Conservation (phyloP, 2,797 vertebrate species). For the Neolamprologus multifasciatus region DNA sequence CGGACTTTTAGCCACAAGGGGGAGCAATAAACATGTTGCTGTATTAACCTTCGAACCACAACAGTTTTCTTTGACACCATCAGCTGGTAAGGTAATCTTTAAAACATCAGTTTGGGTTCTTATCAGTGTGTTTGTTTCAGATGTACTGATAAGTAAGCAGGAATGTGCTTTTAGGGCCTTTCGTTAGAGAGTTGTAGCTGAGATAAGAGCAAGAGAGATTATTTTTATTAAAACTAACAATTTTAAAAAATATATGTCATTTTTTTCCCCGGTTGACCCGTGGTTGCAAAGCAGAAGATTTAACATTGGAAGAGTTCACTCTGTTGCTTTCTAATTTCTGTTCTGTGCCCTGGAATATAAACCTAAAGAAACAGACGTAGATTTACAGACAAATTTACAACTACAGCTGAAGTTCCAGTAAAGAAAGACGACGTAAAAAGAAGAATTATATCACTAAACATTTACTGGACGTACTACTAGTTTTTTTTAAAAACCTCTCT, state of each 20-base stretch:
- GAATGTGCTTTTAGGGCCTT: not conserved
- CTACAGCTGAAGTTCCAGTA: not conserved
- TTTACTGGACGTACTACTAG: not conserved
- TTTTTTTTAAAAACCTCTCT: not conserved
- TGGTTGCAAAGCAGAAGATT: not conserved
- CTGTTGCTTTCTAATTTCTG: not conserved
- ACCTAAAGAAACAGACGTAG: not conserved
- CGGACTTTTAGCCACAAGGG: not conserved
- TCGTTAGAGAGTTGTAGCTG: not conserved
- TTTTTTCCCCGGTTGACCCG: rapidly evolving
- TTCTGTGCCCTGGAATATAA: not conserved
- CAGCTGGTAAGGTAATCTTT: not conserved
- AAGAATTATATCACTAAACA: not conserved
- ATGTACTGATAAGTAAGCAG: not conserved
- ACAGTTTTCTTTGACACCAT: not conserved
- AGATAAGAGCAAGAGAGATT: not conserved
- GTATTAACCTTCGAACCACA: not conserved
- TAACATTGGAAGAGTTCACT: not conserved
- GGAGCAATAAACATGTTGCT: not conserved
- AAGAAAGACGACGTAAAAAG: not conserved
- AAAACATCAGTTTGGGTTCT: not conserved
- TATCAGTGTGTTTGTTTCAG: not conserved
- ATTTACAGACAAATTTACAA: not conserved
- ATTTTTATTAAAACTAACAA: not conserved
- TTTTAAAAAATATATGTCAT: not conserved